Conservation (phyloP, 2,888 invertebrate species). For the Drosophila buzzatii region DNA sequence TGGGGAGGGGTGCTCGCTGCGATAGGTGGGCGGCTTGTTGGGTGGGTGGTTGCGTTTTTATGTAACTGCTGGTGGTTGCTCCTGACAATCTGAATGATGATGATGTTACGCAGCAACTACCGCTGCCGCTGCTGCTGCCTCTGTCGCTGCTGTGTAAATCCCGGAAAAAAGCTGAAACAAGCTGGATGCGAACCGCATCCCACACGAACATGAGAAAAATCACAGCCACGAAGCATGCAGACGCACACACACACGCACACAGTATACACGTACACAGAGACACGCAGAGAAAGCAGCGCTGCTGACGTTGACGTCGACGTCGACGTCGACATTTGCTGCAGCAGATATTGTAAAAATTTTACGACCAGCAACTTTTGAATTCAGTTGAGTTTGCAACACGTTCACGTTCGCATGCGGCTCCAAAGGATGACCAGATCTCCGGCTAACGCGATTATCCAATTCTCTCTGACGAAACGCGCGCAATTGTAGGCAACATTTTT, state of each 20-base stretch:
- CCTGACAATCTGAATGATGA: conserved; percentile 66
- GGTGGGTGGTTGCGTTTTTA: conserved; percentile 68
- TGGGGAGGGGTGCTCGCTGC: conserved; percentile 30
- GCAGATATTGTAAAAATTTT: conserved; percentile 77
- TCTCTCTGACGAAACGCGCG: conserved; percentile 39
- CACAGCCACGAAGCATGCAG: conserved; percentile 52
- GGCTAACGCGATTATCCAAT: conserved; percentile 12
- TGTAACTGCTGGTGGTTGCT: conserved; percentile 78
- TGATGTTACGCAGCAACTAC: conserved; percentile 58
- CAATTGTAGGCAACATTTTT: conserved; percentile 57
- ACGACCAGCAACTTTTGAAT: conserved; percentile 66
- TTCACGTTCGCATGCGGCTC: conserved; percentile 64
- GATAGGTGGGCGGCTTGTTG: conserved; percentile 49
- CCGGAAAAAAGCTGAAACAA: conserved; percentile 46
- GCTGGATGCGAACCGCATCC: conserved; percentile 47
- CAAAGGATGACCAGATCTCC: conserved; percentile 18
- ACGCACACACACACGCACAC: conserved; percentile 31
- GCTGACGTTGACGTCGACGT: conserved; percentile 39
- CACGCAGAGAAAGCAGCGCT: conserved; percentile 48
- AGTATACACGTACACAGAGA: conserved; percentile 7
- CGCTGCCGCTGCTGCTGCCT: conserved; percentile 18
- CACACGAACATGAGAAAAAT: conserved; percentile 67
- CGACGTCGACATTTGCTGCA: conserved; percentile 41
- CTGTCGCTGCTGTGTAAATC: conserved; percentile 37
- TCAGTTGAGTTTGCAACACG: conserved; percentile 78